A percentile compares a stretch with the other conserved stretches of the same genome.
phyloP scores from a whole-genome alignment of 2,797 vertebrate genomes.

The Trichosurus vulpecula region DNA sequence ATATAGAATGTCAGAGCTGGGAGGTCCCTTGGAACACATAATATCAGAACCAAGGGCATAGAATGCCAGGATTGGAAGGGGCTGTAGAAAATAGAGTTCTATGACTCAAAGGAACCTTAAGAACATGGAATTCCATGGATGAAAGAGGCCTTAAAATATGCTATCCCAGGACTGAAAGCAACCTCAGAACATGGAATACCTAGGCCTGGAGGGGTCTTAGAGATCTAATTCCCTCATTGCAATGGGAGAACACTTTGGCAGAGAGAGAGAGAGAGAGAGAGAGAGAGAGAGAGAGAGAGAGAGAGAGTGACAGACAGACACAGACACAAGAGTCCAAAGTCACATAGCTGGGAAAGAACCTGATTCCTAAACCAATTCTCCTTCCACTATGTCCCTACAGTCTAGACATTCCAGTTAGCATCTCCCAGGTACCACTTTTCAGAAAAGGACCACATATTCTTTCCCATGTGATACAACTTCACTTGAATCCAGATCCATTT shows the following conservation, averaged over 20 bases:
- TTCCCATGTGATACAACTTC: background rate
- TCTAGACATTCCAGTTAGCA: background rate
- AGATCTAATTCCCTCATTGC: no score
- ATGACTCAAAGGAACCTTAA: background rate
- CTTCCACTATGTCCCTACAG: background rate
- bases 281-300: no score
- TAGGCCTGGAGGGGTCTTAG: background rate
- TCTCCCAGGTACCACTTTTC: constrained; percentile 31
- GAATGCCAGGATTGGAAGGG: background rate
- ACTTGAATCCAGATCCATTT: constrained; percentile 15
- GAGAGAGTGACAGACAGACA: no score
- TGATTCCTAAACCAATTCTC: background rate
- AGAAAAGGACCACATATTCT: background rate
- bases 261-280: no score
- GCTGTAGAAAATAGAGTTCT: background rate
- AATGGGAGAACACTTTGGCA: no score
- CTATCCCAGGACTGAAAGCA: no score
- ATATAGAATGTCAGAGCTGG: background rate
- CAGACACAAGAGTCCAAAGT: background rate
- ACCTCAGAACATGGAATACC: background rate
- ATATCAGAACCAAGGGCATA: background rate
- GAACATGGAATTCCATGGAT: background rate
- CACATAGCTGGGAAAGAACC: background rate
- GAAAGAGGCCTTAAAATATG: background rate
- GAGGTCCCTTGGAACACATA: background rate